A percentile compares a stretch with the other conserved stretches of the same genome.
These are phyloP conservation scores for Otocyon megalotis DNA, from an alignment of 2,113 vertebrate species.

Conservation along the genomic window DNA sequence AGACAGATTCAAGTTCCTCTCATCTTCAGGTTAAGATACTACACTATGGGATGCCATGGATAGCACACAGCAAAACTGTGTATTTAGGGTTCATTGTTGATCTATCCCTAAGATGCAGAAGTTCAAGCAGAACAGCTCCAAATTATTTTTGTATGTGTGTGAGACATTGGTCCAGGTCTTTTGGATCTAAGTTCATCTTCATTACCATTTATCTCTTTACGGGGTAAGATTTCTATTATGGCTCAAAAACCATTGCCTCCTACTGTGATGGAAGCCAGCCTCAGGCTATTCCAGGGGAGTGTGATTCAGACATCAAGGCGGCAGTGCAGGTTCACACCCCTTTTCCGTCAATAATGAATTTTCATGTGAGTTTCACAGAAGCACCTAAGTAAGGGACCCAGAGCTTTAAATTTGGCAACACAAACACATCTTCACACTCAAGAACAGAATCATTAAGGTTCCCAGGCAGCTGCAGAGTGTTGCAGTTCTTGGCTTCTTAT, in stretches of 20 bases:
- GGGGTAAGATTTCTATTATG: not conserved
- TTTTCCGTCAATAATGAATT: not conserved
- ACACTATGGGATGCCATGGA: not conserved
- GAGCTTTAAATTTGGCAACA: not conserved
- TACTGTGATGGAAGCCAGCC: not conserved
- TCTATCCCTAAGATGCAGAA: not conserved
- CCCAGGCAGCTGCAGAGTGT: not conserved
- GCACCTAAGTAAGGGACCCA: not conserved
- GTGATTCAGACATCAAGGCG: not conserved
- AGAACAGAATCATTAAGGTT: not conserved
- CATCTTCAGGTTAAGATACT: no score
- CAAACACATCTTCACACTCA: not conserved
- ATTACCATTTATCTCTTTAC: not conserved
- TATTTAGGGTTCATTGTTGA: not conserved
- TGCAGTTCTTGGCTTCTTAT: not conserved
- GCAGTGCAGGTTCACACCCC: not conserved
- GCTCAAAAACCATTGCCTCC: not conserved
- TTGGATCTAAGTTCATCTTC: not conserved
- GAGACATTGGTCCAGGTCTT: not conserved
- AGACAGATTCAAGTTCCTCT: not conserved
- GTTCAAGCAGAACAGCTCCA: not conserved
- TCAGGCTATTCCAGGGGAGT: not conserved
- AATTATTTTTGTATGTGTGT: not conserved
- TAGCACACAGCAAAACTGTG: not conserved
- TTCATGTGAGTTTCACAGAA: not conserved